Evolutionary conservation across 2,888 invertebrate species (phyloP).

Genomic region (Scaptomyza cyrtandrae): DNA sequence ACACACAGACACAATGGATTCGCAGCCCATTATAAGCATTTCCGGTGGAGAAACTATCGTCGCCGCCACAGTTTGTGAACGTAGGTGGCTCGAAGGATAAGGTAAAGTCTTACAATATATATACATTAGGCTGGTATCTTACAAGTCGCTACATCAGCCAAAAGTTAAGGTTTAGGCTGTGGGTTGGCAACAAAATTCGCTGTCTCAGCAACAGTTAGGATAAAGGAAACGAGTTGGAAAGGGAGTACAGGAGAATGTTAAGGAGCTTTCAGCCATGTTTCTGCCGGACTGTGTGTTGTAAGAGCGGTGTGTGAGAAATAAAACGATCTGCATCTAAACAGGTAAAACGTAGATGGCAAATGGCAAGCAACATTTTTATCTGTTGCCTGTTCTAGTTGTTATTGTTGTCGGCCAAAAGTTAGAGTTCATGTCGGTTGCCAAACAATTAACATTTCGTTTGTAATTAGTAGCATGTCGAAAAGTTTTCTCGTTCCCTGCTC

Average conservation of each 20-base stretch:
- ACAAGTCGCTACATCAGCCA: slow-evolving; percentile 63
- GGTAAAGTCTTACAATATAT: slow-evolving; percentile 19
- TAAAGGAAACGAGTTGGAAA: neutral
- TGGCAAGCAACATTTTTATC: slow-evolving; percentile 33
- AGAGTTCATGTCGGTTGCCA: slow-evolving; percentile 62
- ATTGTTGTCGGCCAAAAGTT: slow-evolving; percentile 52
- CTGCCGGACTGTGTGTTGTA: slow-evolving; percentile 16
- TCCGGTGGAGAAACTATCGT: slow-evolving; percentile 31
- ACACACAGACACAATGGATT: slow-evolving; percentile 48
- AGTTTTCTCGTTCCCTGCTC: neutral
- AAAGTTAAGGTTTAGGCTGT: slow-evolving; percentile 37
- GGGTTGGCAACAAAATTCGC: slow-evolving; percentile 38
- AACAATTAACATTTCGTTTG: slow-evolving; percentile 77
- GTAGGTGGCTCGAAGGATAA: slow-evolving; percentile 28
- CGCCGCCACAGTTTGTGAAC: slow-evolving; percentile 24
- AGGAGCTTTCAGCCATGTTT: slow-evolving; percentile 6
- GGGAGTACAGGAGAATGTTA: slow-evolving; percentile 33
- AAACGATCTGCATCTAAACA: slow-evolving; percentile 34
- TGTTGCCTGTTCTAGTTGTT: slow-evolving; percentile 30
- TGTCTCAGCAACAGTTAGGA: slow-evolving; percentile 54
- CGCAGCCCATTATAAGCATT: slow-evolving; percentile 58
- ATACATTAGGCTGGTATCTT: slow-evolving; percentile 15
- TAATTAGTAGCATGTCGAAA: slow-evolving; percentile 61
- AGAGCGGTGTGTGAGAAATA: slow-evolving; percentile 18
- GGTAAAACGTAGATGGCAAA: neutral